These are phyloP conservation scores for Coleophora deauratella DNA, from an alignment of 2,888 invertebrate genomes.

Conservation along the genomic window DNA sequence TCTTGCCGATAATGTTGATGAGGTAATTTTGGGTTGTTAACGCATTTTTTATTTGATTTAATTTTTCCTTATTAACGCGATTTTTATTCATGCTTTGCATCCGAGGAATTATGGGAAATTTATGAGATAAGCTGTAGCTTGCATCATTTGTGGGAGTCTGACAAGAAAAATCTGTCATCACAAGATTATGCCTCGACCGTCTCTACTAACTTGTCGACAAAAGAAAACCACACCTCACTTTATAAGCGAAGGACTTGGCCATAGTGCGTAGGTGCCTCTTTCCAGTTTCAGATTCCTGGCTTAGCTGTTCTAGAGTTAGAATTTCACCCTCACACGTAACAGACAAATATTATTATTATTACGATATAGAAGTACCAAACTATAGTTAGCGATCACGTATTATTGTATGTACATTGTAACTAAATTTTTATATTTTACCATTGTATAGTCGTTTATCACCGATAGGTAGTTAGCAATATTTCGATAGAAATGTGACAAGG, in stretches of 20 bases:
- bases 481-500: conserved; percentile 47
- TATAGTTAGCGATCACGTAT: conserved; percentile 67
- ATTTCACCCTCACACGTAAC: conserved; percentile 39
- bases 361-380: conserved; percentile 71
- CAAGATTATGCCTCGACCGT: no score
- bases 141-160: no score
- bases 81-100: no score
- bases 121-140: no score
- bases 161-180: no score
- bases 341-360: conserved; percentile 48
- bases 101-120: no score
- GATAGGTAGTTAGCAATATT: conserved; percentile 61
- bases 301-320: conserved; percentile 60
- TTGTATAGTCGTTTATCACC: conserved; percentile 68
- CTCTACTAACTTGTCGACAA: not conserved
- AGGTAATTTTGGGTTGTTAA: no score
- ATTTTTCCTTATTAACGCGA: no score
- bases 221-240: not conserved
- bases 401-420: conserved; percentile 66
- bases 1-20: no score
- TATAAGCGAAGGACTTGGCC: conserved; percentile 20
- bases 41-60: no score
- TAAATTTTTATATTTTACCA: conserved; percentile 72
- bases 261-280: conserved; percentile 44
- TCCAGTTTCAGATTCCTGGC: conserved; percentile 47